Conservation (phyloP, 2,797 vertebrate genomes). For the Hydrophis major region DNA sequence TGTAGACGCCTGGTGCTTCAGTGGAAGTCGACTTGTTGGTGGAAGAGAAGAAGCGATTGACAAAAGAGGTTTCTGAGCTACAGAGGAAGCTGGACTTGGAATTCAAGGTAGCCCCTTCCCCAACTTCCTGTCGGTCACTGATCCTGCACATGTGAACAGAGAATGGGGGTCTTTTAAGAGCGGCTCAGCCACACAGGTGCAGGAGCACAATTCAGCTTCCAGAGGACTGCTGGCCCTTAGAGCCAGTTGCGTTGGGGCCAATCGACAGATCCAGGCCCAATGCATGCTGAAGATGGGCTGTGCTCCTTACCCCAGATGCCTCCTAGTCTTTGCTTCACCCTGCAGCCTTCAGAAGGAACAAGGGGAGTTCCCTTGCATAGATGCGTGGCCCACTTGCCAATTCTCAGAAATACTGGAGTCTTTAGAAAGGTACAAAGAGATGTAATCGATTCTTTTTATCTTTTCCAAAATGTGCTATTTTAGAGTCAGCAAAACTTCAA, state of each 20-base stretch:
- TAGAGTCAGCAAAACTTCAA: conserved; percentile 76
- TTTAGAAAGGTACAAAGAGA: no score
- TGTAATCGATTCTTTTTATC: background rate
- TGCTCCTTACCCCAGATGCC: background rate
- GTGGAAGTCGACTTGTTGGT: conserved; percentile 83
- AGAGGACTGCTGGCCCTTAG: background rate
- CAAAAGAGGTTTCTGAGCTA: conserved; percentile 79
- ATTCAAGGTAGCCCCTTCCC: conserved; percentile 74
- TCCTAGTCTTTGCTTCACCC: background rate
- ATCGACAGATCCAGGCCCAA: background rate
- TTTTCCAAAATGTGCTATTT: conserved; percentile 27
- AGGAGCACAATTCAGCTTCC: background rate
- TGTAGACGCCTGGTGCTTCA: conserved; percentile 75
- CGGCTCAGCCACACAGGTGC: background rate
- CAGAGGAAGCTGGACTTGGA: conserved; percentile 83
- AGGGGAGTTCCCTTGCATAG: background rate
- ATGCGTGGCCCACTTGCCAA: background rate
- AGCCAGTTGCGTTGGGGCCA: background rate
- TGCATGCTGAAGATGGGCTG: background rate
- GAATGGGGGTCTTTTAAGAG: background rate
- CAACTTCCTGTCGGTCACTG: background rate
- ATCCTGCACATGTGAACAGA: background rate
- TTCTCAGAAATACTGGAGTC: background rate
- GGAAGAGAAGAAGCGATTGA: conserved; percentile 85
- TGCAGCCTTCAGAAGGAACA: background rate